Conservation (phyloP, 2,797 vertebrate genomes). For the Triplophysa yarkandensis region DNA sequence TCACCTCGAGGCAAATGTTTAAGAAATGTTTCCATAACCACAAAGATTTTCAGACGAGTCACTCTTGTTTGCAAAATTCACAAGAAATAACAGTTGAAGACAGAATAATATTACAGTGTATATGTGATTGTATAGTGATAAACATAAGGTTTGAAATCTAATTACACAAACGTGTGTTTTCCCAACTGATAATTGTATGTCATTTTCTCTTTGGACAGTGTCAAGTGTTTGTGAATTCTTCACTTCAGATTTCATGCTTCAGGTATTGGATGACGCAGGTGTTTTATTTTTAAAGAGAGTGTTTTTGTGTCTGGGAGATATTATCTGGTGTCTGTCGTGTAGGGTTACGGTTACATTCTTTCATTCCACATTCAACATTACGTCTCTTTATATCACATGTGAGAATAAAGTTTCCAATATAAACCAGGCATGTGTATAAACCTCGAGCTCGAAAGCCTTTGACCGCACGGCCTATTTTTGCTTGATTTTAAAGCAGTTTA, state of each 20-base stretch:
- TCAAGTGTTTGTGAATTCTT: background rate
- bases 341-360: constrained; percentile 1
- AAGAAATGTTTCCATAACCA: too few relatives aligned
- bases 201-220: background rate
- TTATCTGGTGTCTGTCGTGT: background rate
- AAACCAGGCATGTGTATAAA: constrained; percentile 52
- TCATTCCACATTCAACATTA: background rate
- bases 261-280: too few relatives aligned
- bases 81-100: too few relatives aligned
- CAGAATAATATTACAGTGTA: too few relatives aligned
- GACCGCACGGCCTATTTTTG: constrained; percentile 63
- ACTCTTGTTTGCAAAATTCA: background rate
- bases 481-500: constrained; percentile 48
- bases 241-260: too few relatives aligned
- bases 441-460: constrained; percentile 39
- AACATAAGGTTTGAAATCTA: too few relatives aligned
- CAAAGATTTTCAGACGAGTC: background rate
- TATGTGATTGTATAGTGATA: too few relatives aligned
- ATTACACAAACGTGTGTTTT: background rate
- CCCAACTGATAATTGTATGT: background rate
- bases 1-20: too few relatives aligned
- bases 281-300: too few relatives aligned
- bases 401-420: constrained; percentile 22
- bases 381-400: background rate
- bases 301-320: background rate